These are phyloP conservation scores for Tenrec ecaudatus DNA, from an alignment of 2,113 vertebrate genomes.

Conservation along the genomic window DNA sequence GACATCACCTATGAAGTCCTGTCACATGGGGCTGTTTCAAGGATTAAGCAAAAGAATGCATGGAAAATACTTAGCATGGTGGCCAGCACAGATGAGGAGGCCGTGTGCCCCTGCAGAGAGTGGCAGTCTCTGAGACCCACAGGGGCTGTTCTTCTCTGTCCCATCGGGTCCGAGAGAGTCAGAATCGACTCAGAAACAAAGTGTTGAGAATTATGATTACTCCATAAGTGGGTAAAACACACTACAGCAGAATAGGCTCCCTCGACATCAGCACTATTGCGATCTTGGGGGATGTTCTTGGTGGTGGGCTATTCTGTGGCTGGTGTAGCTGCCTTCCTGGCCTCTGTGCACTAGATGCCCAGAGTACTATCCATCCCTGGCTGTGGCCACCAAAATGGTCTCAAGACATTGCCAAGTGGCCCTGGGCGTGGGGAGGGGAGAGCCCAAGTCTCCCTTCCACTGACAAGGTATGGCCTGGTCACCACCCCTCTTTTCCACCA, in stretches of 20 bases:
- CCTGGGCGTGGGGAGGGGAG: neutral
- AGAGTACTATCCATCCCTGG: neutral
- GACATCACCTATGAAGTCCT: neutral
- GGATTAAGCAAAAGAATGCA: neutral
- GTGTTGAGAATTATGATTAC: too few species aligned
- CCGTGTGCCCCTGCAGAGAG: too few species aligned
- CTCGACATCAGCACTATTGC: neutral
- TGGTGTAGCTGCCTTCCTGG: neutral
- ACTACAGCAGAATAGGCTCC: neutral
- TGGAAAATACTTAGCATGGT: neutral
- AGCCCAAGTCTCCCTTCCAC: neutral
- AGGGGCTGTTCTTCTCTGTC: too few species aligned
- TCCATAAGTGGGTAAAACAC: neutral
- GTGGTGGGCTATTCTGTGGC: neutral
- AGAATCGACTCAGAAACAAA: too few species aligned
- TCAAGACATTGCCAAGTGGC: neutral
- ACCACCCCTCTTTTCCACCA: neutral
- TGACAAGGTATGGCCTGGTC: too few species aligned
- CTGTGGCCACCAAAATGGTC: constrained; percentile 9
- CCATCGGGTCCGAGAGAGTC: too few species aligned
- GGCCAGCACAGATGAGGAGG: neutral
- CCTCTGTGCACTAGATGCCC: neutral
- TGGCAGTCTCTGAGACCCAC: too few species aligned
- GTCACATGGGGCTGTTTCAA: neutral
- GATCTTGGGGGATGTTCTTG: neutral